Conservation (phyloP, 2,113 vertebrate genomes). For the Sarotherodon lohbergeri region DNA sequence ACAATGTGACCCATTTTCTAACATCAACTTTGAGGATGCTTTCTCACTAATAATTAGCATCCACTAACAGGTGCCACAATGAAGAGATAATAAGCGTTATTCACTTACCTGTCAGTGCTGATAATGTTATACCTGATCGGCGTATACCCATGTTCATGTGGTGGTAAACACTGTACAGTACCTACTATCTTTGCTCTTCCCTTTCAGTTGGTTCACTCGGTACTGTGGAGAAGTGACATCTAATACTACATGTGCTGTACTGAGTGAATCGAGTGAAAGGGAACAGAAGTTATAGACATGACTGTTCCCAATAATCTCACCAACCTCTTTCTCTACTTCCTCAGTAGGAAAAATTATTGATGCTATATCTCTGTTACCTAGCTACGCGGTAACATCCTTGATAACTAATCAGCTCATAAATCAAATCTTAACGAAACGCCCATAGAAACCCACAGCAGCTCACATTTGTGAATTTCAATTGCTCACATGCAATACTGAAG, state of each 20-base stretch:
- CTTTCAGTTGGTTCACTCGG: background rate
- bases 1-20: background rate
- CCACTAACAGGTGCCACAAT: background rate
- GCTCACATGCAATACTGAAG: background rate
- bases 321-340: background rate
- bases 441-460: background rate
- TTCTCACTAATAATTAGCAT: background rate
- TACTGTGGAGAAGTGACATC: background rate
- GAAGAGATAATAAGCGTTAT: background rate
- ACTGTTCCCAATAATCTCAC: background rate
- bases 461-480: background rate
- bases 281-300: background rate
- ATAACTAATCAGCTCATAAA: background rate
- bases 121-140: background rate
- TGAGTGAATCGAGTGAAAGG: background rate
- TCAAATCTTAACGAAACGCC: background rate
- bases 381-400: background rate
- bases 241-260: background rate
- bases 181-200: accelerated
- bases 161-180: background rate
- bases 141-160: background rate
- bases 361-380: background rate
- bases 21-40: background rate
- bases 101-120: background rate
- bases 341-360: background rate